Evolutionary conservation across 2,113 vertebrate genomes (phyloP), one percentile per base, ranked within the genome.

Genomic region (Neogale vison): DNA sequence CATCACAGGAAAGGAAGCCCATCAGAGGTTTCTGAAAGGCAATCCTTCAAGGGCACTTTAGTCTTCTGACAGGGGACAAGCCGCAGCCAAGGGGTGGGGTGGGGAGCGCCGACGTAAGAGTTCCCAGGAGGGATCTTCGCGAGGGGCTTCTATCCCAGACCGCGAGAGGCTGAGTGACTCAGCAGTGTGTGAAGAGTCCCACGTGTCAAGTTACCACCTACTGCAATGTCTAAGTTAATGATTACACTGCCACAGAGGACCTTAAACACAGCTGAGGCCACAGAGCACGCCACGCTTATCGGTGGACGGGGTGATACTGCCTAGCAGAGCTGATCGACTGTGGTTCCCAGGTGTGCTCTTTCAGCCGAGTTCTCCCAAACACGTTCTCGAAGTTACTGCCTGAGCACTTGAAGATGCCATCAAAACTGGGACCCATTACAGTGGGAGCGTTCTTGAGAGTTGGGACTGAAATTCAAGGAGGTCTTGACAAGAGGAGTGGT

Each of bases 231-330:
- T 39, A 42, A 86, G 92, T 93, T 83, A 96, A 95, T 74, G 67
- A 92, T 39, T 83, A 74, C 61, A 81, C 1, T 0, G 4, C 65
- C 26, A 1, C 17, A 0, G 3, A 42, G 57, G 57, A 88, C 23
- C 80, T 31, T 6, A 52, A 55, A 45, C 79, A 50, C 1, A 12
- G 71, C 71, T 0, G 12, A 50, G 57, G 65, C 20, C 79, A 55
- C 55, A 23, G 31, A 26, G 36, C 24, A 20, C 21, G n/a, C 45
- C 34, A 2, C 0, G 42, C 36, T 45, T 23, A 36, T 12, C 7
- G 6, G 85, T 4, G 1, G 65, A 14, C 0, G 1, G 36, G 89
- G 31, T 5, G 45, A 4, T 1, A 8, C 0, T 8, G 50, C 23
- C 76, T 3, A n/a, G 24, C 3, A 4, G 82, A 61, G 14, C 47